Evolutionary conservation across 2,113 vertebrate species (phyloP), one percentile per base, ranked within the genome.

Genomic region (Corvus cornix): DNA sequence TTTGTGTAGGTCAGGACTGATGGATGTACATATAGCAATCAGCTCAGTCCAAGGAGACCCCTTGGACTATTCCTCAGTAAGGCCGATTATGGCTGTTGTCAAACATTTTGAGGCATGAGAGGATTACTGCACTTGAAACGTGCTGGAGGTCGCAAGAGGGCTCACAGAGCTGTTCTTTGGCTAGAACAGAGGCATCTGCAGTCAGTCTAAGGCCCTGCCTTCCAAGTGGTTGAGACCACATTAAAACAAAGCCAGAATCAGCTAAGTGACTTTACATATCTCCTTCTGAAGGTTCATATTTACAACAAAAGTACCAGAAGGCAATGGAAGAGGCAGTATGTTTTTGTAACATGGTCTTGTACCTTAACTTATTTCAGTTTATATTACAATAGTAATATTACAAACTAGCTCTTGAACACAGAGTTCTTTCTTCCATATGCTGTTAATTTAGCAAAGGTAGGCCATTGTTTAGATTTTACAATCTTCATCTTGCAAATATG

Each of bases 11-110:
- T 35, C 20, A 13, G 56, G 33, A 23, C 13, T 39, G 59, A 74
- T 0, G 8, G 43, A 82, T 0, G 0, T 11, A 33, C 1, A 10
- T 1, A 37, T 0, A 66, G 37, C 56, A n/a, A 77, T 20, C 52
- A 35, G 23, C 21, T 43, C 2, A 0, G 26, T 58, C 48, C 64
- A 62, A 49, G 11, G 51, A 73, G 13, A 39, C 5, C 13, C 21
- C n/a, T 35, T 24, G 56, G 56, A 59, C n/a, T 30, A 0, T 3
- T 63, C 58, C 39, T 70, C 53, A 48, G 44, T 68, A 35, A 68
- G 67, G 33, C 48, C 39, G 46, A 44, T n/a, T 17, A 11, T 7
- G 31, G 24, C 46, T 60, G 63, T 6, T 69, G 72, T 11, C 52
- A 69, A 46, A 86, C 21, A 27, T 24, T 53, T 33, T 28, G 62